These are phyloP conservation scores for Cavia porcellus DNA, from an alignment of 2,113 vertebrate genomes.

Conservation along the genomic window DNA sequence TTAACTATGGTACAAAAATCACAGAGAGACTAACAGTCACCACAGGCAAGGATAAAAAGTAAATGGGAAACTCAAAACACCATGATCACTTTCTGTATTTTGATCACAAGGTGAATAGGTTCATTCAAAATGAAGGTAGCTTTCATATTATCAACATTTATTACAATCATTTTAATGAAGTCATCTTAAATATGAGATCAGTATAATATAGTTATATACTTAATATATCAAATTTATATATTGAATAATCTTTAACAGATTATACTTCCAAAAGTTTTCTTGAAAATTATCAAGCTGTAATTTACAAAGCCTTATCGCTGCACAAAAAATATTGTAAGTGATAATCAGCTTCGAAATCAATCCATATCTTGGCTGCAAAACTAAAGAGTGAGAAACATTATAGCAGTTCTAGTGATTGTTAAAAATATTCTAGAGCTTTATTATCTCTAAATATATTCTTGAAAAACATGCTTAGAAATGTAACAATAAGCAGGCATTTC, in stretches of 20 bases:
- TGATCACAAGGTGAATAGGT: not conserved
- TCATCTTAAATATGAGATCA: not conserved
- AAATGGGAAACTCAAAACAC: not conserved
- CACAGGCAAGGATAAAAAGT: not conserved
- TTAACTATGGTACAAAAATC: not conserved
- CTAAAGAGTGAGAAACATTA: not conserved
- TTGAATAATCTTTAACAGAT: not conserved
- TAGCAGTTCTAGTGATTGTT: not conserved
- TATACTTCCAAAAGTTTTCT: not conserved
- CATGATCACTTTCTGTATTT: not conserved
- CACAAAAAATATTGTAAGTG: not conserved
- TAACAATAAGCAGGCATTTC: not conserved
- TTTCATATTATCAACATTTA: slow-evolving; percentile 22
- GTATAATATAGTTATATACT: not conserved
- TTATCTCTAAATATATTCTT: not conserved
- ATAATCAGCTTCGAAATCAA: slow-evolving; percentile 29
- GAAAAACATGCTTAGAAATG: slow-evolving; percentile 14
- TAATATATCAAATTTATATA: not conserved
- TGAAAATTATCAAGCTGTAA: slow-evolving; percentile 27
- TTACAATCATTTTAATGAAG: not conserved
- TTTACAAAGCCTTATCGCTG: not conserved
- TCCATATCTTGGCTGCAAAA: not conserved
- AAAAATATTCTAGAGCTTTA: not conserved
- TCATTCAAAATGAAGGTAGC: not conserved
- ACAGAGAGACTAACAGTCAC: not conserved